phyloP scores from a whole-genome alignment of 2,888 invertebrate species.

The Mythimna ferrago region DNA sequence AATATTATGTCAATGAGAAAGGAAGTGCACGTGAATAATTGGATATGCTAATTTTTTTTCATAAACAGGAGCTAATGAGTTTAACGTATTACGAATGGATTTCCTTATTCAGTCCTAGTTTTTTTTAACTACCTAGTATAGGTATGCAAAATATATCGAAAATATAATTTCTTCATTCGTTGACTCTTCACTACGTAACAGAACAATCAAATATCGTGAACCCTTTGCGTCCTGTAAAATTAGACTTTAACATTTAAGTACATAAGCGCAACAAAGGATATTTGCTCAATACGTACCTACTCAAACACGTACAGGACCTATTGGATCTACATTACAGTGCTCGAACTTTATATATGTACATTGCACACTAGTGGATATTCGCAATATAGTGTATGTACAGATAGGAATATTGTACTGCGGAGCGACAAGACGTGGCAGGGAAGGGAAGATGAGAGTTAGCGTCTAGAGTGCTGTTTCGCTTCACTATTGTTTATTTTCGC shows the following conservation, averaged over 20 bases:
- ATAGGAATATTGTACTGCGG: slow-evolving; percentile 20
- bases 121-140: too few species aligned
- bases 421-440: slow-evolving; percentile 52
- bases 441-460: slow-evolving; percentile 65
- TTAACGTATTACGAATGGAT: not conserved
- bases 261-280: not conserved
- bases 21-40: too few species aligned
- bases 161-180: not conserved
- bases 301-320: not conserved
- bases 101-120: not conserved
- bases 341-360: slow-evolving; percentile 24
- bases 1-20: too few species aligned
- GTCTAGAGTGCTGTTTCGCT: slow-evolving; percentile 69
- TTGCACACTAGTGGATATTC: slow-evolving; percentile 35
- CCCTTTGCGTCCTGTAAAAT: not conserved
- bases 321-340: slow-evolving; percentile 30
- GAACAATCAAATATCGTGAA: not conserved
- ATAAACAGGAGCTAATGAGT: not conserved
- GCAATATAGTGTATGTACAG: slow-evolving; percentile 5
- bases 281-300: not conserved
- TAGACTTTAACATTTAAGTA: slow-evolving; percentile 1
- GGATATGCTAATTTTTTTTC: not conserved
- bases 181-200: not conserved
- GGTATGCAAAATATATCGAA: not conserved
- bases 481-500: slow-evolving; percentile 75